Evolutionary conservation across 2,113 vertebrate species (phyloP).

Genomic region (Falco punctatus): DNA sequence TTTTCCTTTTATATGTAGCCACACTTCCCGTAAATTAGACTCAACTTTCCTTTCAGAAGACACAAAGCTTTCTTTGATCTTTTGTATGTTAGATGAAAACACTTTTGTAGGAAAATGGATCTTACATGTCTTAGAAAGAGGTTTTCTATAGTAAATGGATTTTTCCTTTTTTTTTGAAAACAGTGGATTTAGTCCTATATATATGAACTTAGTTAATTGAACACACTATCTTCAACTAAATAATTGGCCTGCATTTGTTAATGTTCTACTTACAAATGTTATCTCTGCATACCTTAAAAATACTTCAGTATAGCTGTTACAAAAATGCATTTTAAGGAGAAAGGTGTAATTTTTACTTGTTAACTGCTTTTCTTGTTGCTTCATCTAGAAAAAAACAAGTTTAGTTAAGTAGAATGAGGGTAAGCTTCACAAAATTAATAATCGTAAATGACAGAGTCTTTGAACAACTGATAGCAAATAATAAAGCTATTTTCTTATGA

Average conservation of each 20-base stretch:
- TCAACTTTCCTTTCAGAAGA: slow-evolving; percentile 34
- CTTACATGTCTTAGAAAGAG: background rate
- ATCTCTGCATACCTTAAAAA: background rate
- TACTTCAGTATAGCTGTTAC: background rate
- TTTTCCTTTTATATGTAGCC: background rate
- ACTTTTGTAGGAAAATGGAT: background rate
- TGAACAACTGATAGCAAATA: slow-evolving; percentile 46
- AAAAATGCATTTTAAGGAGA: background rate
- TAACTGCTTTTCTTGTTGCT: background rate
- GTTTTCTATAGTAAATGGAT: background rate
- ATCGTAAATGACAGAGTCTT: slow-evolving; percentile 44
- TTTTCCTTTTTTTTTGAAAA: slow-evolving; percentile 42
- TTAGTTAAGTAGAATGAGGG: background rate
- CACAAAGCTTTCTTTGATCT: slow-evolving; percentile 13
- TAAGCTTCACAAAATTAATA: background rate
- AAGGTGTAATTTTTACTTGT: background rate
- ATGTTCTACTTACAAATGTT: background rate
- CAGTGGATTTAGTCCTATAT: background rate
- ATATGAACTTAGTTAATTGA: background rate
- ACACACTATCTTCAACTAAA: background rate
- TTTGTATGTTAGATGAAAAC: background rate
- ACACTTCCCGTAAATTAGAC: background rate
- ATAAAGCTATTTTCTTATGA: background rate
- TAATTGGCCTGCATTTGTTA: background rate
- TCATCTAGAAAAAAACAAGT: slow-evolving; percentile 12